Base-by-base conservation (phyloP, 2,888 invertebrate species). In the Tromatobia lineatoria region DNA sequence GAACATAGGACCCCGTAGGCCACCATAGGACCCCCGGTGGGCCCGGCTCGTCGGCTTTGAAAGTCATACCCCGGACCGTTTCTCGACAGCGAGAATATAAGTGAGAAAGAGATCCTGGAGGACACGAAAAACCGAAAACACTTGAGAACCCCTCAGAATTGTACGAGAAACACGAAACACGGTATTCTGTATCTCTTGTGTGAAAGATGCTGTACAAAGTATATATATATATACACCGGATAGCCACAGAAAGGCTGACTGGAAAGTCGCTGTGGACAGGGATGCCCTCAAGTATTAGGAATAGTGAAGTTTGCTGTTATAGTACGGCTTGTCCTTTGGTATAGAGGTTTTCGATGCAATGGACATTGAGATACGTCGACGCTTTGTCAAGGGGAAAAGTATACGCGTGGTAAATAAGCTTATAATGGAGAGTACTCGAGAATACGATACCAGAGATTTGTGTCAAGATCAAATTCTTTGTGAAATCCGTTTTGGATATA, bases 11-110 rank as follows among this genome's bases (percentile, higher is more conserved):
- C 71, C 71, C 23, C 47, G 64, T 75, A 81, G 87, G 79, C 87
- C 88, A 88, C 88, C 83, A 66, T 25, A 85, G 85, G 91, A 92
- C 91, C 92, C 91, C 92, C 92, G 89, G 91, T 90, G 88, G 92
- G 87, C 85, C 86, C 74, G 85, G 85, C 89, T 90, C 64, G 90
- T 91, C 89, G 90, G 85, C 90, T 91, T 91, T 90, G 90, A 91
- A 92, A 92, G 91, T 91, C 91, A 91, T 90, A 91, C 91, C 90
- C 83, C 75, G 34, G 64, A 83, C 82, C 82, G 77, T 80, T 85
- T 81, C 80, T 74, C 83, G 82, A 75, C 85, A 80, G 80, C 45
- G 74, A 80, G 76, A 83, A 81, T 76, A 67, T 64, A 74, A 80
- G 83, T 61, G 83, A 80, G 80, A 77, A 64, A 18, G 66, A 75